Conservation (phyloP, 2,888 invertebrate genomes). For the Dicranocentrus wangi region DNA sequence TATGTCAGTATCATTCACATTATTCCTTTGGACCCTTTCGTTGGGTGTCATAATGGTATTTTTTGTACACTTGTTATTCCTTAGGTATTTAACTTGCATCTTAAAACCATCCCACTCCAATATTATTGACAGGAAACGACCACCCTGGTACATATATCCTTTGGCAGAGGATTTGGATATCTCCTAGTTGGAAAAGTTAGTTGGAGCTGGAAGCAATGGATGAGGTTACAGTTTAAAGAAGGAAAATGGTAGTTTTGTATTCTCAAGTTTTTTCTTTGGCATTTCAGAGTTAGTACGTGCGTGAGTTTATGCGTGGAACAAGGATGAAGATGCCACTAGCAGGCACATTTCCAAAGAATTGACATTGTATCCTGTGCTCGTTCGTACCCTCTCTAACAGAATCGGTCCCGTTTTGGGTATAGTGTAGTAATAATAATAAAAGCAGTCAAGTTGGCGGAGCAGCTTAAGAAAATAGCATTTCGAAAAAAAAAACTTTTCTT, state of each 20-base stretch:
- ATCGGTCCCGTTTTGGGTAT: no score
- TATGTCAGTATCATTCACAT: background rate
- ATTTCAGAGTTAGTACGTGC: background rate
- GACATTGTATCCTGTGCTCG: no score
- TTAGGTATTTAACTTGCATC: background rate
- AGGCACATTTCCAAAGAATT: no score
- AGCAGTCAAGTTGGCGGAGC: no score
- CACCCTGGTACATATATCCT: background rate
- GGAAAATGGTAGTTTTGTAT: background rate
- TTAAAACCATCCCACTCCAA: background rate
- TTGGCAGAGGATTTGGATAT: background rate
- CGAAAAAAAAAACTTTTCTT: no score
- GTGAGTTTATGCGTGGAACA: slow-evolving; percentile 33
- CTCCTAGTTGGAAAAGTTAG: background rate
- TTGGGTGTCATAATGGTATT: no score
- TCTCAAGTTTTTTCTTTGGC: background rate
- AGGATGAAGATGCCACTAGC: no score
- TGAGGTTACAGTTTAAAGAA: no score
- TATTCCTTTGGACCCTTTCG: background rate
- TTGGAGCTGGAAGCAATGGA: background rate
- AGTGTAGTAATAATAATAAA: no score
- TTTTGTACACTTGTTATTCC: background rate
- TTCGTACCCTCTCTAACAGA: no score
- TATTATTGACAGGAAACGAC: slow-evolving; percentile 1
- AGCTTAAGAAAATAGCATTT: no score